Evolutionary conservation across 2,888 invertebrate species (phyloP).

Genomic region (Patella ulyssiponensis): DNA sequence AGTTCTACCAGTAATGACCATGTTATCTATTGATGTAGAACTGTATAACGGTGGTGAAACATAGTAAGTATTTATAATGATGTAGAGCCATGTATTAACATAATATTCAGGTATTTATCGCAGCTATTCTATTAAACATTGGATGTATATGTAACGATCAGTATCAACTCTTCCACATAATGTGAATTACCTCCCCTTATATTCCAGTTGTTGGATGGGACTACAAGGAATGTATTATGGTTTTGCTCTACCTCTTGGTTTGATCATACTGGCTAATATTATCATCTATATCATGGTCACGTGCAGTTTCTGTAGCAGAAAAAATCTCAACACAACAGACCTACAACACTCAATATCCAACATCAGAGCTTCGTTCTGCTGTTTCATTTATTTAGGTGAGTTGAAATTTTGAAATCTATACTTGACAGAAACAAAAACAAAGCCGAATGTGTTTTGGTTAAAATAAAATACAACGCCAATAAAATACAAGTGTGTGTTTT

Average conservation of each 20-base stretch:
- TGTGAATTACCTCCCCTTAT: no score
- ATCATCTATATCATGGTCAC: constrained; percentile 57
- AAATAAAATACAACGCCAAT: no score
- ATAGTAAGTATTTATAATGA: constrained; percentile 53
- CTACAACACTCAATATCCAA: constrained; percentile 57
- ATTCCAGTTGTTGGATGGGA: constrained; percentile 65
- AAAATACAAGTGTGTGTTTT: no score
- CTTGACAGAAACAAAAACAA: no score
- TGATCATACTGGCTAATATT: constrained; percentile 56
- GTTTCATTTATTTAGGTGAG: constrained; percentile 54
- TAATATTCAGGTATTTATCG: no score
- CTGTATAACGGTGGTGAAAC: constrained; percentile 58
- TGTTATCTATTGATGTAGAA: constrained; percentile 53
- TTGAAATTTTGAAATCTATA: not conserved
- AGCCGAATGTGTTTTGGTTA: no score
- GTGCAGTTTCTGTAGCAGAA: constrained; percentile 45
- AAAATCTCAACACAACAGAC: constrained; percentile 41
- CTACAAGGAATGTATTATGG: constrained; percentile 58
- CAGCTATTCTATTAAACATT: no score
- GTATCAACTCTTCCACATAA: no score
- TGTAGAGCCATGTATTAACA: no score
- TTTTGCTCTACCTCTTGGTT: constrained; percentile 61
- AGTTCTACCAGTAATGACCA: constrained; percentile 52
- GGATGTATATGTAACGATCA: no score
- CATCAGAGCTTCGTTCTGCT: constrained; percentile 58